Conservation (phyloP, 2,797 vertebrate species). For the Pipistrellus nathusii region DNA sequence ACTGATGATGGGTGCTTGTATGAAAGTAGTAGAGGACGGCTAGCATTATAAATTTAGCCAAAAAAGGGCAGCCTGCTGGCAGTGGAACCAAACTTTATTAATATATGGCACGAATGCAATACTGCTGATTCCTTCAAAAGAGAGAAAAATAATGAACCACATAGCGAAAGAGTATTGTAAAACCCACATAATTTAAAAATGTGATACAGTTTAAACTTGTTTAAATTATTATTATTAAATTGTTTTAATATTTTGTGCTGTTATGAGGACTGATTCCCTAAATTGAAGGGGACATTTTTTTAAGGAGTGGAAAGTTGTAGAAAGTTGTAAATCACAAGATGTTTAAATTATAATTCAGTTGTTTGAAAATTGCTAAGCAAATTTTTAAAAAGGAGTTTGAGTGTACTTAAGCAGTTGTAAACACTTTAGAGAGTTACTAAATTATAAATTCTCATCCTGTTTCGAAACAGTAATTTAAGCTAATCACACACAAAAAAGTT, state of each 20-base stretch:
- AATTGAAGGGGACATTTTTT: background rate
- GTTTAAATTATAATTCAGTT: slow-evolving; percentile 53
- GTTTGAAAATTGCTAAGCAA: slow-evolving; percentile 42
- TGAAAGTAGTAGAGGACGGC: slow-evolving; percentile 29
- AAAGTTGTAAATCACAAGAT: background rate
- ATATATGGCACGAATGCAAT: slow-evolving; percentile 7
- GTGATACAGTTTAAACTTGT: slow-evolving; percentile 27
- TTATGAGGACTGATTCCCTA: slow-evolving; percentile 19
- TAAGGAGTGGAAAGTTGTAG: slow-evolving; percentile 54
- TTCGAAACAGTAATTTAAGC: slow-evolving; percentile 62
- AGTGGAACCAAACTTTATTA: background rate
- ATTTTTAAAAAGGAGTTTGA: background rate
- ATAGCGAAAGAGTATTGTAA: background rate
- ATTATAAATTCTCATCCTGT: slow-evolving; percentile 33
- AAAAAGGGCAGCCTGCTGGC: background rate
- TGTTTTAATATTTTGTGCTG: slow-evolving; percentile 7
- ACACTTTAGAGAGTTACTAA: slow-evolving; percentile 8
- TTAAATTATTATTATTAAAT: background rate
- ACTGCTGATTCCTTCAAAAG: background rate
- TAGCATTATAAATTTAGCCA: background rate
- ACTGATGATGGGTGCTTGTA: slow-evolving; percentile 20
- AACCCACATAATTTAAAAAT: slow-evolving; percentile 43
- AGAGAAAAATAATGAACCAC: background rate
- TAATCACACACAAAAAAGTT: background rate
- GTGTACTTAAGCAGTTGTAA: slow-evolving; percentile 31